Base-by-base conservation (phyloP, 2,888 invertebrate genomes). In the Drosophila acutilabella region DNA sequence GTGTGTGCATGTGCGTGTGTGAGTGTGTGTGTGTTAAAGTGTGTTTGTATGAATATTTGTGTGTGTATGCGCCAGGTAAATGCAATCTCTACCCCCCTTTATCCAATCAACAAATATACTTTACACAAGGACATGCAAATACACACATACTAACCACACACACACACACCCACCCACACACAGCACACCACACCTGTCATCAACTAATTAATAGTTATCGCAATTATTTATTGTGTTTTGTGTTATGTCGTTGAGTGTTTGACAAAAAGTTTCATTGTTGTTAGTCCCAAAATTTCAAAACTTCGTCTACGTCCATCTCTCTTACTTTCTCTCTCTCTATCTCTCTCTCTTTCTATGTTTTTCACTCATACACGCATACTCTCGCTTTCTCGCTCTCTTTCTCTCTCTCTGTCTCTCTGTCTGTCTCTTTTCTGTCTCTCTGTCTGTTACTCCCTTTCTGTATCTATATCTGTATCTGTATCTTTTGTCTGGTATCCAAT, bases 211-310 rank as follows among this genome's bases (percentile, higher is more conserved):
- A 54, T 14, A 57, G 6, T 8, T 36, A 11, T 47, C 54, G 20
- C 47, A 18, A 33, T 56, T 62, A 57, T 62, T 56, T 48, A 67
- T 62, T 72, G 44, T 67, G 48, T 75, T 59, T 59, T 69, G 47
- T 74, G 68, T 57, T 73, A 71, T 71, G 57, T 70, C 70, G 64
- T 70, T 74, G 48, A 74, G 74, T 70, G 53, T 61, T 68, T 72
- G 56, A 53, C 47, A 57, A 72, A 30, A 38, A 58, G 62, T 59
- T 54, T 73, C 53, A 58, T 74, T 59, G 48, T 41, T 56, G 54
- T 42, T 74, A 50, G 58, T 40, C 30, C 58, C 44, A 41, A 54
- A 54, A 42, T 54, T 42, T 51, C 45, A 16, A 40, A 72, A 45
- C 67, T 67, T 41, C 52, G 61, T 53, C 51, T 52, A 33, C 59